A percentile compares a stretch with the other conserved stretches of the same genome.
Conservation (phyloP, 1,140 invertebrate genomes). For the Vollenhovia emeryi region DNA sequence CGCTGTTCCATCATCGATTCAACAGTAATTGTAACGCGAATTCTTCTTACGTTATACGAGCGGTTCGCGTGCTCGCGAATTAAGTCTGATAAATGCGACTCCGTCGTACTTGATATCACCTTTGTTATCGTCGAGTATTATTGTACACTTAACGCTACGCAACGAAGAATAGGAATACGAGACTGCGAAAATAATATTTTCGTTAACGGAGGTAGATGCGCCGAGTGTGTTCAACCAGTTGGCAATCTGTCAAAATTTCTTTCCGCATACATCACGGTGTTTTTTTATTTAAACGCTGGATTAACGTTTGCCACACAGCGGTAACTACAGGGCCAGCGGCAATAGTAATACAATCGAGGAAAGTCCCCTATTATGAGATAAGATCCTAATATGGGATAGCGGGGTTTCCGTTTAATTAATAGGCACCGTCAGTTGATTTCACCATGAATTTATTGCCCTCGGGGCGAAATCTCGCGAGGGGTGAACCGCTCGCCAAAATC, state of each 20-base stretch:
- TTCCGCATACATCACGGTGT: not conserved
- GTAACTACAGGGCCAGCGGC: not conserved
- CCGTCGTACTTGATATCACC: slow-evolving; percentile 14
- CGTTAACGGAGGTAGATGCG: not conserved
- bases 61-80: slow-evolving; percentile 38
- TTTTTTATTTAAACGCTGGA: not conserved
- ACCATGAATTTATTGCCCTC: too few relatives aligned
- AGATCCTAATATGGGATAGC: too few relatives aligned
- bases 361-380: too few relatives aligned
- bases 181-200: slow-evolving; percentile 27
- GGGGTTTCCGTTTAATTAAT: too few relatives aligned
- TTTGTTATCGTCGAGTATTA: slow-evolving; percentile 43
- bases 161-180: not conserved
- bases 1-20: slow-evolving; percentile 34
- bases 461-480: too few relatives aligned
- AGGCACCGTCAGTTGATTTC: too few relatives aligned
- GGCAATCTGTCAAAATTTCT: not conserved
- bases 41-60: slow-evolving; percentile 26
- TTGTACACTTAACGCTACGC: slow-evolving; percentile 23
- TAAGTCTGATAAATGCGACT: slow-evolving; percentile 43
- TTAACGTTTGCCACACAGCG: not conserved
- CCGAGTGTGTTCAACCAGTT: not conserved
- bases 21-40: slow-evolving; percentile 27
- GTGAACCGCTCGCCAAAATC: too few relatives aligned
- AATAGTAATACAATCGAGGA: not conserved